Conservation (phyloP, 2,888 invertebrate genomes). For the Drosophila prostipennis region DNA sequence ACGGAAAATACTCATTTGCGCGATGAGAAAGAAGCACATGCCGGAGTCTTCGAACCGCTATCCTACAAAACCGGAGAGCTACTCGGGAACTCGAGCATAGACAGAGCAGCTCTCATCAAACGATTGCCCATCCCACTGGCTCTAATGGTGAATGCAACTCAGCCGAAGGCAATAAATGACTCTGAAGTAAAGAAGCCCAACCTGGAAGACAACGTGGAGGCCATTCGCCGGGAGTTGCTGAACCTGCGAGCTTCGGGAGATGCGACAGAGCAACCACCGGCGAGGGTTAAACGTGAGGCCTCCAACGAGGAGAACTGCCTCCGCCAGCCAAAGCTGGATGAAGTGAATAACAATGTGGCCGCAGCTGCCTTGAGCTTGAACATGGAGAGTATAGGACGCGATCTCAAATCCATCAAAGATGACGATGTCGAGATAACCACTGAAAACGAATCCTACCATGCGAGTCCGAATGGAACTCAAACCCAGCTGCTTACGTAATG, state of each 20-base stretch:
- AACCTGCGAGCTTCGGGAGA: constrained; percentile 49
- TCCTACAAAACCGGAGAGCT: constrained; percentile 81
- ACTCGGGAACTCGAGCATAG: constrained; percentile 39
- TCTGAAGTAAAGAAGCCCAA: constrained; percentile 27
- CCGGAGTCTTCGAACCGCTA: constrained; percentile 78
- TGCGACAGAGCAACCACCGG: constrained; percentile 11
- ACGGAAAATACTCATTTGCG: constrained; percentile 66
- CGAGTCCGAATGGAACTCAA: constrained; percentile 21
- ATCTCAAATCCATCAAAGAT: constrained; percentile 81
- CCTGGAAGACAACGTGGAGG: constrained; percentile 70
- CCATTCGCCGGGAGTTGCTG: constrained; percentile 81
- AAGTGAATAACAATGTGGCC: constrained; percentile 31
- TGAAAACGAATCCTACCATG: constrained; percentile 25
- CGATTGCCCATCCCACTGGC: constrained; percentile 80
- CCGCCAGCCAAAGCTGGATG: constrained; percentile 64
- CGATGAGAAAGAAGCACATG: constrained; percentile 68
- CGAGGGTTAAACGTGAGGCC: constrained; percentile 68
- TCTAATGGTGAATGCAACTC: constrained; percentile 75
- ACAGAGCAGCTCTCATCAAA: constrained; percentile 50
- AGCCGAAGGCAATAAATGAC: constrained; percentile 45
- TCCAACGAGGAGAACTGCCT: constrained; percentile 69
- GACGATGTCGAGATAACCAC: constrained; percentile 52
- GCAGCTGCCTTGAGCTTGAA: constrained; percentile 55
- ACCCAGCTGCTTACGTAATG: constrained; percentile 21
- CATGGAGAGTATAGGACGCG: constrained; percentile 78